Conservation (phyloP, 2,113 vertebrate genomes). For the Pyxicephalus adspersus region DNA sequence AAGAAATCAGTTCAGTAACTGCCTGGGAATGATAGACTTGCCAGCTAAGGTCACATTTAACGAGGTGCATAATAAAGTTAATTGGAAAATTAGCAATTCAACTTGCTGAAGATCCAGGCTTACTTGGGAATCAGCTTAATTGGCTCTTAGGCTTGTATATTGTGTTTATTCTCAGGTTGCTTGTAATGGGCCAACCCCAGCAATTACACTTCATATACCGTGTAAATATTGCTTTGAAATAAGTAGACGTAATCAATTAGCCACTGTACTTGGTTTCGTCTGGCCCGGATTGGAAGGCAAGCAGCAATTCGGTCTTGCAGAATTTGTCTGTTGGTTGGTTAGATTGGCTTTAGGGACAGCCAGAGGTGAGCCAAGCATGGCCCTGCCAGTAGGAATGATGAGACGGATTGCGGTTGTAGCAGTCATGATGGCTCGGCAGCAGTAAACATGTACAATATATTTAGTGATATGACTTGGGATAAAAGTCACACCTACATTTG, state of each 20-base stretch:
- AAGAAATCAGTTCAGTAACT: not conserved
- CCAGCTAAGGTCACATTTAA: constrained; percentile 35
- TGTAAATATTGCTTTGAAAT: not conserved
- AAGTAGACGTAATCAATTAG: constrained; percentile 14
- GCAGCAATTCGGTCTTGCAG: too few species aligned
- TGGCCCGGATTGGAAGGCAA: too few species aligned
- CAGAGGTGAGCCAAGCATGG: too few species aligned
- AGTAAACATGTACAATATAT: too few species aligned
- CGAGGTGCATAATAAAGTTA: constrained; percentile 38
- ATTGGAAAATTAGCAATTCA: constrained; percentile 44
- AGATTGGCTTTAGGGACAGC: too few species aligned
- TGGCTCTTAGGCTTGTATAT: constrained; percentile 25
- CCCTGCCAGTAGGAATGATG: too few species aligned
- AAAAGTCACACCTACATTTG: too few species aligned
- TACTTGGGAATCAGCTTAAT: constrained; percentile 45
- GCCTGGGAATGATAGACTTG: constrained; percentile 21
- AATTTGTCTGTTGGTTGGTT: too few species aligned
- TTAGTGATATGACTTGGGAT: too few species aligned
- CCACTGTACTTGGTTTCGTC: not conserved
- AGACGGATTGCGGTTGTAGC: too few species aligned
- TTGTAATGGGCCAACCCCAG: not conserved
- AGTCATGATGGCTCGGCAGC: too few species aligned
- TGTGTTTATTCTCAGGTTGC: constrained; percentile 11
- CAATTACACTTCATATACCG: constrained; percentile 16
- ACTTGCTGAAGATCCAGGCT: constrained; percentile 2